These are phyloP conservation scores for Bugula neritina DNA, from an alignment of 2,888 invertebrate species.

Conservation along the genomic window DNA sequence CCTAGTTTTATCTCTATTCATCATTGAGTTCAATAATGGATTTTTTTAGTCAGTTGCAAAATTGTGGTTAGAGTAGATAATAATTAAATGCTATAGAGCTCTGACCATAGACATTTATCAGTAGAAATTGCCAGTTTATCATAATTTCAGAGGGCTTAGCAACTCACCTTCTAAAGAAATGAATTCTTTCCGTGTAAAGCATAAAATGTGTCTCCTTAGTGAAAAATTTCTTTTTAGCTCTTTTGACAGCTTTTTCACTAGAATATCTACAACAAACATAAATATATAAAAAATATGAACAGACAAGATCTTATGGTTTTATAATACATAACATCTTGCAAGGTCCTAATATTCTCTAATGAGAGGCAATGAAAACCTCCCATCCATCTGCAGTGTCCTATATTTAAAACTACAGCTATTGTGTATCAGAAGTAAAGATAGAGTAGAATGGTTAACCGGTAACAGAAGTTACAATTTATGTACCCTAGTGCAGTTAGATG, in stretches of 20 bases:
- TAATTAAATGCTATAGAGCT: too few relatives aligned
- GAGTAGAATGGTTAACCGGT: not conserved
- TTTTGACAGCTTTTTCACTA: conserved; percentile 61
- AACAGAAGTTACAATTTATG: not conserved
- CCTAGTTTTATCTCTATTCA: too few relatives aligned
- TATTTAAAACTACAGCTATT: not conserved
- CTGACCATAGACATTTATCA: too few relatives aligned
- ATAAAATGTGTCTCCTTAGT: conserved; percentile 83
- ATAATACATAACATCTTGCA: too few relatives aligned
- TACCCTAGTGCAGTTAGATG: too few relatives aligned
- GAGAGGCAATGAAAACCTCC: not conserved
- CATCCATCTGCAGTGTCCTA: not conserved
- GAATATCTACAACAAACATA: conserved; percentile 50
- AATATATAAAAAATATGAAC: too few relatives aligned
- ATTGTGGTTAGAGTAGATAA: too few relatives aligned
- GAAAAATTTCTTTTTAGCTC: conserved; percentile 86
- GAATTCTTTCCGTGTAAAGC: conserved; percentile 86
- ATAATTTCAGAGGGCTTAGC: too few relatives aligned
- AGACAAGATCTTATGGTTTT: too few relatives aligned
- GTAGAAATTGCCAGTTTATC: too few relatives aligned
- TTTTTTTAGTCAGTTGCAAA: too few relatives aligned
- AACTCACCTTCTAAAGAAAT: conserved; percentile 68
- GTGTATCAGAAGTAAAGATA: not conserved
- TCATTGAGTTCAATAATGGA: too few relatives aligned
- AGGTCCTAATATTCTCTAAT: not conserved